A percentile compares a stretch with the other conserved stretches of the same genome.
Evolutionary conservation across 2,113 vertebrate species (phyloP).

Genomic region (Indri indri): DNA sequence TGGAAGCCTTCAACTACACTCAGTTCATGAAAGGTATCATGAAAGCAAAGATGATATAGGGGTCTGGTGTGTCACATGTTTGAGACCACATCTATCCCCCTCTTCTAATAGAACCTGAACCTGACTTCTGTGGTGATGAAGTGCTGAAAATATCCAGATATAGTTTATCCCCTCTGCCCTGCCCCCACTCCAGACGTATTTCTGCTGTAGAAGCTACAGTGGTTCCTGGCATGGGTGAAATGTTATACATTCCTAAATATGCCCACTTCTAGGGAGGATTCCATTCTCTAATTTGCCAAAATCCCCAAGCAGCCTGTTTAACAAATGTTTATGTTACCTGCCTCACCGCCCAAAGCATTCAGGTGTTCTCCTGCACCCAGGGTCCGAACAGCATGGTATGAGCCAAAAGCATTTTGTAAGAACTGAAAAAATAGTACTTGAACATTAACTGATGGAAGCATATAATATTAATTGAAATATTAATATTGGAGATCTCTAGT

Average conservation of each 20-base stretch:
- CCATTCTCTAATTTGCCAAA: background rate
- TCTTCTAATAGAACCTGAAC: background rate
- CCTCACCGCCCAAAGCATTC: background rate
- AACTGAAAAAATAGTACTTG: background rate
- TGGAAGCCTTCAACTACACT: background rate
- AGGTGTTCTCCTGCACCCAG: background rate
- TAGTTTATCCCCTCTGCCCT: background rate
- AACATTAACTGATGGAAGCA: background rate
- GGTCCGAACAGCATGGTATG: background rate
- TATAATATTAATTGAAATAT: background rate
- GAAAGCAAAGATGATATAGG: background rate
- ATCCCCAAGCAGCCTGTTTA: background rate
- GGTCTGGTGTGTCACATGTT: background rate
- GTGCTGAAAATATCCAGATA: background rate
- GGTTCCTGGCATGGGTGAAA: background rate
- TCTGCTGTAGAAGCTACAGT: background rate
- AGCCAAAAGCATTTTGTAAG: background rate
- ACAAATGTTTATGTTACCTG: background rate
- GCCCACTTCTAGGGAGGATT: background rate
- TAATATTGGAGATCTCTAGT: background rate
- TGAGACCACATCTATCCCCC: background rate
- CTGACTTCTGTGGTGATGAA: background rate
- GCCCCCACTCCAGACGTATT: background rate
- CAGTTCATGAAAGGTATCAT: background rate
- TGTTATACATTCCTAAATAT: background rate